Percentiles rank a stretch among this genome's conserved stretches.
Conservation (phyloP, 1,140 invertebrate genomes). For the Capitella teleta region DNA sequence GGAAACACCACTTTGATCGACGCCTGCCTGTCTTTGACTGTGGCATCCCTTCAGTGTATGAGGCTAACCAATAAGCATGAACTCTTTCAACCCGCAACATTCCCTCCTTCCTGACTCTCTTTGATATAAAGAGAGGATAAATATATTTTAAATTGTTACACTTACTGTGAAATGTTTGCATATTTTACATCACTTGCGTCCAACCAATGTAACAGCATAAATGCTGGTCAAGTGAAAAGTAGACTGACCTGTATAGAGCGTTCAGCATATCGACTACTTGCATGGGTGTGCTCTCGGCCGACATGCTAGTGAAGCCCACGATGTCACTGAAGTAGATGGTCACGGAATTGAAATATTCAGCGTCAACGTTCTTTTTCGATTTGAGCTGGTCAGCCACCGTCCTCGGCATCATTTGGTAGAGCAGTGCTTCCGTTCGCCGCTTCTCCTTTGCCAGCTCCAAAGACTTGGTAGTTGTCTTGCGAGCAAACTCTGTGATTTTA, state of each 20-base stretch:
- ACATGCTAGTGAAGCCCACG: constrained; percentile 81
- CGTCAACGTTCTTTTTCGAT: constrained; percentile 60
- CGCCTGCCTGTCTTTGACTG: no score
- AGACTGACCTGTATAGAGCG: constrained; percentile 57
- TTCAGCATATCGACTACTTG: constrained; percentile 78
- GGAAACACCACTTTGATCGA: no score
- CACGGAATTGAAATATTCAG: constrained; percentile 72
- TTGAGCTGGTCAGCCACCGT: constrained; percentile 3
- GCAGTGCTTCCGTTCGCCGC: constrained; percentile 3
- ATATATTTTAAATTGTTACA: no score
- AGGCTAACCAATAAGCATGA: no score
- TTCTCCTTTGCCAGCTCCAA: constrained; percentile 1
- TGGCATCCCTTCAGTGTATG: no score
- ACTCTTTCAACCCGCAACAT: no score
- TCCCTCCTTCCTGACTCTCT: no score
- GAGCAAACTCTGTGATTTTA: no score
- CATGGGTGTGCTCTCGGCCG: constrained; percentile 46
- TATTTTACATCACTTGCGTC: no score
- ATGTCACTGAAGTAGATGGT: constrained; percentile 84
- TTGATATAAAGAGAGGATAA: no score
- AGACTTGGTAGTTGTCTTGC: no score
- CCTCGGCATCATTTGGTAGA: constrained; percentile 12
- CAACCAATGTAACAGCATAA: constrained; percentile 57
- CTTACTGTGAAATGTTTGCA: no score
- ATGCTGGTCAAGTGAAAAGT: constrained; percentile 57